These are phyloP conservation scores for Melanogrammus aeglefinus DNA, from an alignment of 2,797 vertebrate species.

Conservation along the genomic window DNA sequence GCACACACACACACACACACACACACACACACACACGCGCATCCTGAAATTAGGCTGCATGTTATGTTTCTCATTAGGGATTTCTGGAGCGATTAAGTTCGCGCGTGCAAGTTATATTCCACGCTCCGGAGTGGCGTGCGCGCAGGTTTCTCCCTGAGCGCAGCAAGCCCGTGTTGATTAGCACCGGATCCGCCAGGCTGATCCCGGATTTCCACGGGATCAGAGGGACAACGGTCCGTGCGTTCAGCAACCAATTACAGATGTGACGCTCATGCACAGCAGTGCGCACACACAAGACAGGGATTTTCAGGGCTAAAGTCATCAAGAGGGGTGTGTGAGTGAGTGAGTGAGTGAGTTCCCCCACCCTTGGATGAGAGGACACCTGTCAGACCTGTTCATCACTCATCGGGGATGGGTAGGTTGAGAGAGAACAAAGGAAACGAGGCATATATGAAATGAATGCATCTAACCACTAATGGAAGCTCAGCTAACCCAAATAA, in stretches of 20 bases:
- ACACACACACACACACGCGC: constrained; percentile 27
- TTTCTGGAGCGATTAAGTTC: constrained; percentile 68
- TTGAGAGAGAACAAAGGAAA: neutral
- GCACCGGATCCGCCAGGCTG: constrained; percentile 65
- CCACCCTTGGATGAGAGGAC: constrained; percentile 38
- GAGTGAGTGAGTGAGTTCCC: too few relatives aligned
- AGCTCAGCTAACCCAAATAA: constrained; percentile 43
- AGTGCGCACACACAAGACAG: constrained; percentile 32
- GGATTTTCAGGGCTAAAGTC: constrained; percentile 45
- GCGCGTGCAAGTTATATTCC: constrained; percentile 51
- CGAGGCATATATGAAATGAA: constrained; percentile 30
- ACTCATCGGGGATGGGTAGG: constrained; percentile 30
- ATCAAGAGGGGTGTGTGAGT: constrained; percentile 43
- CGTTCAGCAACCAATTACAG: constrained; percentile 63
- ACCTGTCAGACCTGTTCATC: constrained; percentile 62
- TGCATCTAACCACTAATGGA: constrained; percentile 32
- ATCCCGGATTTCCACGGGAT: constrained; percentile 75
- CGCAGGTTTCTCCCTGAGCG: constrained; percentile 44
- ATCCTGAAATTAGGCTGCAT: constrained; percentile 70
- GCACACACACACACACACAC: constrained; percentile 6
- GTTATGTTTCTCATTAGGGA: constrained; percentile 70
- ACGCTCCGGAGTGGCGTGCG: constrained; percentile 42
- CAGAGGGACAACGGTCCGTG: constrained; percentile 47
- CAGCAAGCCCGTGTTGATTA: constrained; percentile 66
- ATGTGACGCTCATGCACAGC: constrained; percentile 34